Evolutionary conservation across 1,140 invertebrate species (phyloP).

Genomic region (Drosophila bocqueti): DNA sequence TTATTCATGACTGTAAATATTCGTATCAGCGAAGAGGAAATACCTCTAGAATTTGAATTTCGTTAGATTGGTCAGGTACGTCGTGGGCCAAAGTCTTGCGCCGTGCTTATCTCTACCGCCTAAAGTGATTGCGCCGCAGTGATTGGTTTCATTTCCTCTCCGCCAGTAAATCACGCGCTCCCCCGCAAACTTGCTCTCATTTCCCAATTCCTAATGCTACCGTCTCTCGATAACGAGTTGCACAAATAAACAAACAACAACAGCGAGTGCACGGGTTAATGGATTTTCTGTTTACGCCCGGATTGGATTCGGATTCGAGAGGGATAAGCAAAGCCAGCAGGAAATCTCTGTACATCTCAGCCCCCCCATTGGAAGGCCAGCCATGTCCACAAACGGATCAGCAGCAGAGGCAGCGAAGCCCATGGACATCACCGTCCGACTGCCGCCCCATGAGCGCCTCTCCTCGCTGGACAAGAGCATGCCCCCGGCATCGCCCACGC

Average conservation of each 20-base stretch:
- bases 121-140: constrained; percentile 14
- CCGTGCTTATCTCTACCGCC: constrained; percentile 15
- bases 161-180: constrained; percentile 22
- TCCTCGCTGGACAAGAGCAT: constrained; percentile 39
- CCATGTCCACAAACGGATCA: constrained; percentile 34
- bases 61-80: constrained; percentile 48
- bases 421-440: constrained; percentile 11
- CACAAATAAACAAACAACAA: constrained; percentile 40
- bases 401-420: constrained; percentile 7
- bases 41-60: constrained; percentile 35
- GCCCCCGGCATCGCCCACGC: constrained; percentile 55
- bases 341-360: not conserved
- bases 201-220: not conserved
- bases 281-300: constrained; percentile 39
- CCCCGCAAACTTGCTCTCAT: constrained; percentile 12
- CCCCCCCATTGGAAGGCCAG: not conserved
- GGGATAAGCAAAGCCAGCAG: constrained; percentile 20
- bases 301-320: not conserved
- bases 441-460: constrained; percentile 15
- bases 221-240: constrained; percentile 52
- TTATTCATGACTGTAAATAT: constrained; percentile 30
- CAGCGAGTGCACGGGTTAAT: constrained; percentile 23
- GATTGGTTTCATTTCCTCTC: constrained; percentile 30
- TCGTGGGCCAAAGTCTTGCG: constrained; percentile 23
- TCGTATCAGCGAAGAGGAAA: constrained; percentile 13